Conservation (phyloP, 2,797 vertebrate genomes). For the Muscicapa striata region DNA sequence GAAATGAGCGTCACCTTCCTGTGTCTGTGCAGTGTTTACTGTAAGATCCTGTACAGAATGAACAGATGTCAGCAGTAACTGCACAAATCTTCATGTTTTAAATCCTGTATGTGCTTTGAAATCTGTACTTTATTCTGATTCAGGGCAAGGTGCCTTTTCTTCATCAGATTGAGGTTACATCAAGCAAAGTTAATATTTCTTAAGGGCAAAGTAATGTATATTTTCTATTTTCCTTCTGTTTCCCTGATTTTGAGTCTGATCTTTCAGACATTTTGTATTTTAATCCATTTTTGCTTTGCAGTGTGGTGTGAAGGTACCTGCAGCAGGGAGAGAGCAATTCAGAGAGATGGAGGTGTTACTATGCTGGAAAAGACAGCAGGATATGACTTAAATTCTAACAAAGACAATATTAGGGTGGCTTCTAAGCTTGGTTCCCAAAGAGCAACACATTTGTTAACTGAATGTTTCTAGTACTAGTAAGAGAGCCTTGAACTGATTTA, state of each 20-base stretch:
- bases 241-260: background rate
- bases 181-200: background rate
- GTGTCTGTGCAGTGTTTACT: accelerated
- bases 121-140: background rate
- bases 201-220: background rate
- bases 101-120: background rate
- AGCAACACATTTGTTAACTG: background rate
- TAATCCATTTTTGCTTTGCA: background rate
- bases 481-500: background rate
- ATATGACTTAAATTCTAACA: background rate
- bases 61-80: background rate
- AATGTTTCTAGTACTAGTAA: background rate
- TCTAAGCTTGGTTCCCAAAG: background rate
- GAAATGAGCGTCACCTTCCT: background rate
- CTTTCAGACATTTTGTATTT: background rate
- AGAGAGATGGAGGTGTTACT: background rate
- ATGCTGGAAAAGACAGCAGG: background rate
- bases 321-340: background rate
- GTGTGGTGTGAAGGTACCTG: background rate
- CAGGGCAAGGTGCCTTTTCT: background rate
- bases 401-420: background rate
- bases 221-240: background rate
- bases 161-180: background rate
- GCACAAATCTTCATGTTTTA: background rate
- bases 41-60: background rate